Base-by-base conservation (phyloP, 2,888 invertebrate species). In the Alcis repandata region DNA sequence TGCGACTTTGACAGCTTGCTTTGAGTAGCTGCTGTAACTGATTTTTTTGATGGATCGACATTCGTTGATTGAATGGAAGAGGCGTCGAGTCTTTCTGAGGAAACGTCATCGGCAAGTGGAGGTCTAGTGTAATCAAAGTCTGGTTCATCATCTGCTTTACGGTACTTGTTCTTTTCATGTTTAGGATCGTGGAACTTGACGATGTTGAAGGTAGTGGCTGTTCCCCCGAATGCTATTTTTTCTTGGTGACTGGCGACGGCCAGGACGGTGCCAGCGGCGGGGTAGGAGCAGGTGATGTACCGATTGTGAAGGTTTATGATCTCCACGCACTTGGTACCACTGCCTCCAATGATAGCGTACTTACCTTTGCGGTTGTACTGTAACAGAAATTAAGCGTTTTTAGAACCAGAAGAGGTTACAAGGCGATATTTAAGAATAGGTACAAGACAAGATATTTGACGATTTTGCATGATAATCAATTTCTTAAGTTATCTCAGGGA, bases 321-420 rank as follows among this genome's bases (percentile, higher is more conserved):
- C 72, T 93, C 93, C 0, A 93, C 80, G 68, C 91, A 89, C 36
- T 84, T 87, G 1, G 93, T 92, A 0, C 93, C 93, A 41, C 93
- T 92, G 48, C 93, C 93, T 2, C 93, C 93, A 15, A 92, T 84
- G 46, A 93, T 84, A 0, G 79, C 91, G 72, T 93, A 93, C 68
- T 93, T 93, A 1, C 92, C 93, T 82, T 93, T 92, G 20, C 92
- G 89, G 68, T 93, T 93, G 69, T 73, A 87, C 93, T 93, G 84
- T 36, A 83, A 84, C 43, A 32, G 17, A 51, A 69, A 60, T 70
- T 22, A 51, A 1, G 20, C 10, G n/a, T n/a, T n/a, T n/a, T n/a
- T 11, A 20, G 7, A 6, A 11, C 13, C 13, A 36, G 11, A 38
- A 38, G 3, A 38, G 1, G 38, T 38, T 13, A n/a, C n/a, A 4